Evolutionary conservation across 2,113 vertebrate genomes (phyloP).

Genomic region (Austrofundulus limnaeus): DNA sequence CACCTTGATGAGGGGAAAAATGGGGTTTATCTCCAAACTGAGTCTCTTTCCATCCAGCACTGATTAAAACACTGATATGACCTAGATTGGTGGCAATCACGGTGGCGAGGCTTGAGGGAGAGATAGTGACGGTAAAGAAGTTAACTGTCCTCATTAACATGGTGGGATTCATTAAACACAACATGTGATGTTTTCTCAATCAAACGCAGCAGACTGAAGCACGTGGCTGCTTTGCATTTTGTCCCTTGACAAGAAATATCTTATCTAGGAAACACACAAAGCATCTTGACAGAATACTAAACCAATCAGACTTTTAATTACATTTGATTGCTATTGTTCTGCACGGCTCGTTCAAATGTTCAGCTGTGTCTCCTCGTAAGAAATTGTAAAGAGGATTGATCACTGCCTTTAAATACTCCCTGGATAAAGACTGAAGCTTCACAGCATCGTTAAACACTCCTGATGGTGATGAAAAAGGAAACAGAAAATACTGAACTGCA

Average conservation of each 20-base stretch:
- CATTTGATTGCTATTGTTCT: slow-evolving; percentile 29
- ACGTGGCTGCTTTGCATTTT: slow-evolving; percentile 14
- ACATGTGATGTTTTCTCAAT: slow-evolving; percentile 23
- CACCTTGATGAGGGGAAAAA: slow-evolving; percentile 45
- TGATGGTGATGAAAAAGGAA: background rate
- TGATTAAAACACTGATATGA: slow-evolving; percentile 58
- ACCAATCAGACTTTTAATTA: slow-evolving; percentile 53
- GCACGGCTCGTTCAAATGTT: slow-evolving; percentile 43
- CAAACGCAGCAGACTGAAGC: slow-evolving; percentile 13
- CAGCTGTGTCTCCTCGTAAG: slow-evolving; percentile 8
- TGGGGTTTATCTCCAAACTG: slow-evolving; percentile 45
- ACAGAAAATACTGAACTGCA: background rate
- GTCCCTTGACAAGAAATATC: background rate
- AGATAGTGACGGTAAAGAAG: slow-evolving; percentile 9
- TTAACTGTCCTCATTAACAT: slow-evolving; percentile 31
- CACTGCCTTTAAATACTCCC: slow-evolving; percentile 18
- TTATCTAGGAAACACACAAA: slow-evolving; percentile 10
- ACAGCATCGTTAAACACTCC: slow-evolving; percentile 1
- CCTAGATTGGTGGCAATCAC: slow-evolving; percentile 57
- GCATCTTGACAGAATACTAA: slow-evolving; percentile 31
- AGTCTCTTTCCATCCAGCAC: slow-evolving; percentile 26
- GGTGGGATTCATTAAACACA: slow-evolving; percentile 28
- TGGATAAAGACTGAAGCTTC: slow-evolving; percentile 8
- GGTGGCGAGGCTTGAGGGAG: slow-evolving; percentile 22
- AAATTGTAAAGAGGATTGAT: slow-evolving; percentile 10